Evolutionary conservation across 2,113 vertebrate genomes (phyloP), one percentile per base, ranked within the genome.

Genomic region (Misgurnus mizolepis): DNA sequence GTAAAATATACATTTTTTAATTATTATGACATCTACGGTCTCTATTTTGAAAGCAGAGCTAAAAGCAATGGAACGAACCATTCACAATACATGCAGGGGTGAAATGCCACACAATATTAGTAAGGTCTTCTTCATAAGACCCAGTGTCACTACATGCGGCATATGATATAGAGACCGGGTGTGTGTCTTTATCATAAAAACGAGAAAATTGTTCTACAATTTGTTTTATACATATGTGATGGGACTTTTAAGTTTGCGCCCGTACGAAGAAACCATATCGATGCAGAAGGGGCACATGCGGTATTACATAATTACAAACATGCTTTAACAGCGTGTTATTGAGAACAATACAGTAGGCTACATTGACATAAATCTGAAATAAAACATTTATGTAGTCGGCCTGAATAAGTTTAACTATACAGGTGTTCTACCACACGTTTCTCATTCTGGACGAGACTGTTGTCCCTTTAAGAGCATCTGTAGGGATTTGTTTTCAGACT

Each of bases 401-500:
- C 10, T 50, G 49, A 7, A 45, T 50, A 9, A 4, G 47, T 49
- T 49, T 49, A 49, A 3, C 11, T 49, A 49, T 50, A 10, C 8
- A 1, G 45, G 3, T 8, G 45, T 47, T 10, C 2, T 47, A 7
- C 45, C n/a, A 12, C 12, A 11, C 5, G 14, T 6, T 41, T 41
- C 69, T 72, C 34, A 41, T 56, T 11, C 3, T 18, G 15, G 3
- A 45, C 4, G 3, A 22, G 67, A 12, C 40, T 27, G 69, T 50
- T n/a, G 17, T 49, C 43, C 12, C 34, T 67, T 67, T 49, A 10
- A 62, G 58, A 8, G 89, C 83, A 88, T 88, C 55, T 43, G 7
- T 74, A 34, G 55, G 58, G 66, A 45, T 82, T 58, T 2, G 47
- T 80, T 83, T 88, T 90, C 91, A 88, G 86, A 87, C 85, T 81